Conservation (phyloP, 2,113 vertebrate genomes). For the Amphilophus citrinellus region DNA sequence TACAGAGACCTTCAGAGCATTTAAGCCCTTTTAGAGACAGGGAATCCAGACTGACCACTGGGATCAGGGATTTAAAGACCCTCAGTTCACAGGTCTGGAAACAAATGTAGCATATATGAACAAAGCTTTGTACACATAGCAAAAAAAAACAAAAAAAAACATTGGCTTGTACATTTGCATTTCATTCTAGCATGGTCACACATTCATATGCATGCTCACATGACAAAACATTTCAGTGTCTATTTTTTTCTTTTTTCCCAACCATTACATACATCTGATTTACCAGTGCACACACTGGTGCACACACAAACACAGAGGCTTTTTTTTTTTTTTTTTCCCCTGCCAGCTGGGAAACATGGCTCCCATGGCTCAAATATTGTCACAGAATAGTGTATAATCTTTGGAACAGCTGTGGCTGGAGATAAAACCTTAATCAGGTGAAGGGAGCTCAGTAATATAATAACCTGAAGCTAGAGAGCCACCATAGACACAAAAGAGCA, state of each 20-base stretch:
- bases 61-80: slow-evolving; percentile 61
- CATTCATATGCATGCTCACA: background rate
- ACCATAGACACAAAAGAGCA: slow-evolving; percentile 55
- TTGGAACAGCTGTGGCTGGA: slow-evolving; percentile 64
- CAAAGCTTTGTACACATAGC: slow-evolving; percentile 32
- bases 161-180: slow-evolving; percentile 18
- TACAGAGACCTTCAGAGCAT: slow-evolving; percentile 53
- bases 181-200: background rate
- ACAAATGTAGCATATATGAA: slow-evolving; percentile 47
- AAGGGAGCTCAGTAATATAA: slow-evolving; percentile 61
- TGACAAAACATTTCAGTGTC: background rate
- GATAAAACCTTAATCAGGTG: slow-evolving; percentile 74
- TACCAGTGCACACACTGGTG: slow-evolving; percentile 10
- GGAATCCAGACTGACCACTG: slow-evolving; percentile 54
- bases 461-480: slow-evolving; percentile 57
- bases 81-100: slow-evolving; percentile 53
- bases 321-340: slow-evolving; percentile 1
- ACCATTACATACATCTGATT: slow-evolving; percentile 9
- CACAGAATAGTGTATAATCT: slow-evolving; percentile 64
- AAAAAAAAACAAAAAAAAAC: background rate
- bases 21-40: slow-evolving; percentile 58
- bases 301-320: background rate
- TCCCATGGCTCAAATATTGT: slow-evolving; percentile 62
- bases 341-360: slow-evolving; percentile 54
- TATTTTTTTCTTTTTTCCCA: background rate